Base-by-base conservation (phyloP, 2,113 vertebrate species). In the Sceloporus undulatus region DNA sequence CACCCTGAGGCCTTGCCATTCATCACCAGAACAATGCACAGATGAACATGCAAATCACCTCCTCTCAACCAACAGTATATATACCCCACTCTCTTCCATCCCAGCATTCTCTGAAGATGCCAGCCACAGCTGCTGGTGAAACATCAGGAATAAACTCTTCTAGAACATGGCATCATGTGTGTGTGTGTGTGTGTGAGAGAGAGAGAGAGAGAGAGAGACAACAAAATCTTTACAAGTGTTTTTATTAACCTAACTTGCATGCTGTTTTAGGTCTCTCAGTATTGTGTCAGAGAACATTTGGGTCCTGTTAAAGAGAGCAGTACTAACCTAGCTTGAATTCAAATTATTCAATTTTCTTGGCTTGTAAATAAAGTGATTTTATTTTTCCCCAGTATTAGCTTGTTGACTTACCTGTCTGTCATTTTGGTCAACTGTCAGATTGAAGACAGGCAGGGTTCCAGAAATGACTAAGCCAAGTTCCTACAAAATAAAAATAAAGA, bases 371-470 rank as follows among this genome's bases (percentile, higher is more conserved):
- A 8, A 34, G 9, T 18, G 42, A 21, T 42, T 87, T 80, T 23
- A 42, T n/a, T 40, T 21, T 52, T 11, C 29, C 11, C 25, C 52
- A 25, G 0, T 0, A 71, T 74, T 59, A 82, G 42, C 0, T 48
- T 54, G 82, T 79, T 1, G 68, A 74, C 94, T 95, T 96, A 97
- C 96, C 10, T 95, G 95, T 88, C 94, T 95, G 48, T 93, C 93
- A 86, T 95, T 95, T 85, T 95, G 97, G 91, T 95, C 96, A 84
- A 92, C 97, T 19, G 98, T 98, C 93, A 98, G 97, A 91, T 99
- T 99, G 95, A 99, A 99, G 91, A 99, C 98, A 6, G 98, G 98
- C 68, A 99, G 95, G 0, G 98, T 99, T 90, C 98, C 98, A 14
- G 98, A 98, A 91, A 98, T 98, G 92, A 99, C 98, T 91, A 99